Evolutionary conservation across 2,888 invertebrate genomes (phyloP), one percentile per base, ranked within the genome.

Genomic region (Pachliopta kotzebuea): DNA sequence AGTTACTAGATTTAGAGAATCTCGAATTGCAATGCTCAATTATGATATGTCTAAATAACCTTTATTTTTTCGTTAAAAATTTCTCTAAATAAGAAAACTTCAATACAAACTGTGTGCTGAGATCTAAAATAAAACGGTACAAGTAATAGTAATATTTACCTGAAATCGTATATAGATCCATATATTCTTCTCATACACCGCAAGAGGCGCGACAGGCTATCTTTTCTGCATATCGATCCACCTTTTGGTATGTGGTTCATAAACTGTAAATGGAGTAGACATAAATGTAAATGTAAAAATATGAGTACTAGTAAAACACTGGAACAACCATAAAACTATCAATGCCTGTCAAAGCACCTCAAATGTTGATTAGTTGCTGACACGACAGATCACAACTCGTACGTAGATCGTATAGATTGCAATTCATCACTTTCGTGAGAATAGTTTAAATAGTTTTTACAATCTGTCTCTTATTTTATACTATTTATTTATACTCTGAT

Each of bases 201-300:
- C 60, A 97, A 85, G 71, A 96, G 94, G 67, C 97, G 89, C 0
- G 96, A 96, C 59, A 97, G 88, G 75, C 94, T 95, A 80, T 97
- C 97, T 80, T 97, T 97, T 57, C 95, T 92, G 76, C 96, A 97
- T 77, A 97, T 96, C n/a, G 95, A 94, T 37, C 95, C 95, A 3
- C 95, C 96, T 82, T 96, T 96, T 14, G 96, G 96, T 77, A 96
- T 96, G 81, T 96, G 96, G 81, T 97, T 97, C 79, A 96, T 94
- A 73, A 94, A 96, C 95, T 95, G 86, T 65, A 93, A 74, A 21
- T 52, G 53, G 14, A 62, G 53, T 70, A 65, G 65, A 70, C 62
- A 66, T 66, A 67, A 67, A 72, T 68, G 70, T 68, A 67, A 70
- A 72, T 70, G 71, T 71, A 49, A 69, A 69, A 66, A 37, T 31